A percentile compares a stretch with the other conserved stretches of the same genome.
phyloP scores from a whole-genome alignment of 2,797 vertebrate genomes.

The Uromys caudimaculatus region DNA sequence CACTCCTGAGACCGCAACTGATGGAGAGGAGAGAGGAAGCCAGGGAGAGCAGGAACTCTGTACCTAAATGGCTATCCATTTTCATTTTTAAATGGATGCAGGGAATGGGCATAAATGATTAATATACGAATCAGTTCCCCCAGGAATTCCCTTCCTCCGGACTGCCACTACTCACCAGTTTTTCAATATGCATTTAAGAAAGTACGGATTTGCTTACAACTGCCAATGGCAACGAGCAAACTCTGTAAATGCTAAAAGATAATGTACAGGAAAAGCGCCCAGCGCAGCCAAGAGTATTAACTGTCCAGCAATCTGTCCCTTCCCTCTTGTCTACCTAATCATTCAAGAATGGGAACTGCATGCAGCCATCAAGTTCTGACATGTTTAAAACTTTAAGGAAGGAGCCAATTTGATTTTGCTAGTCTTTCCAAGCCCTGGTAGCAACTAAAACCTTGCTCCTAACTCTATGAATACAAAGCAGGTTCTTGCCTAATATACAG shows the following conservation, averaged over 20 bases:
- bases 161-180: constrained; percentile 48
- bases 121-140: constrained; percentile 63
- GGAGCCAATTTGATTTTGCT: constrained; percentile 40
- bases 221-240: background rate
- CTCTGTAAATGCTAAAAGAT: background rate
- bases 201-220: constrained; percentile 28
- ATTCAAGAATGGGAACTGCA: background rate
- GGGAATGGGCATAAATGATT: constrained; percentile 69
- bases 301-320: background rate
- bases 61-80: constrained; percentile 58
- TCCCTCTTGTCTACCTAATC: background rate
- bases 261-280: constrained; percentile 3
- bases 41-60: constrained; percentile 8
- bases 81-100: constrained; percentile 72
- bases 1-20: constrained; percentile 12
- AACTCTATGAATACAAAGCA: constrained; percentile 37
- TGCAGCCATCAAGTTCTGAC: constrained; percentile 46
- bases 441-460: constrained; percentile 47
- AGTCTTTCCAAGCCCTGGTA: constrained; percentile 47
- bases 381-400: constrained; percentile 59
- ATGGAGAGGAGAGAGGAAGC: constrained; percentile 29
- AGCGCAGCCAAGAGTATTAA: background rate
- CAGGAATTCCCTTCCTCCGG: constrained; percentile 45
- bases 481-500: constrained; percentile 53
- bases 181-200: constrained; percentile 59